phyloP scores from a whole-genome alignment of 2,888 invertebrate genomes.

The Euproctis similis region DNA sequence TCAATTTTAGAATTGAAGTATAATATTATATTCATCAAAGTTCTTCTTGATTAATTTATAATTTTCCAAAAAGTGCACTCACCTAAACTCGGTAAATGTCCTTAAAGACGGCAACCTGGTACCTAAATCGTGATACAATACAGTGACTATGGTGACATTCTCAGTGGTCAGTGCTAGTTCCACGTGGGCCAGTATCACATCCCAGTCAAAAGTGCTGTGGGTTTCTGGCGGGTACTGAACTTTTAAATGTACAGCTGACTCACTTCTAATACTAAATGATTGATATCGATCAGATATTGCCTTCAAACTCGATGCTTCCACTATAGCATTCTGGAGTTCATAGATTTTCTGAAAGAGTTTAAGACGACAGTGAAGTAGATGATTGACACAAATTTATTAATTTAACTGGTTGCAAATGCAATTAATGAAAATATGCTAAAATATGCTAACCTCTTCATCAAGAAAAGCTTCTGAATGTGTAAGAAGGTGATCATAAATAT shows the following conservation, averaged over 20 bases:
- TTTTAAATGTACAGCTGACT: slow-evolving; percentile 34
- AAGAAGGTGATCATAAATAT: slow-evolving; percentile 60
- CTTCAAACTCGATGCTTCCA: slow-evolving; percentile 51
- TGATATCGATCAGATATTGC: slow-evolving; percentile 36
- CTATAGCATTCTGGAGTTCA: slow-evolving; percentile 57
- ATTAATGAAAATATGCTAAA: too few species aligned
- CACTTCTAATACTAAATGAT: slow-evolving; percentile 49
- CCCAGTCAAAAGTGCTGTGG: background rate
- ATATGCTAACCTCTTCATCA: slow-evolving; percentile 79
- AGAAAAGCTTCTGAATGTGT: slow-evolving; percentile 79
- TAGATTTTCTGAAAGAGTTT: slow-evolving; percentile 52
- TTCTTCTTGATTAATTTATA: too few species aligned
- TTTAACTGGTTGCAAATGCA: background rate
- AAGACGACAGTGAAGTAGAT: background rate
- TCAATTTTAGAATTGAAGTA: too few species aligned
- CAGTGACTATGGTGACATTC: slow-evolving; percentile 56
- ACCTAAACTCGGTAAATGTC: slow-evolving; percentile 77
- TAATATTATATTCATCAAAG: too few species aligned
- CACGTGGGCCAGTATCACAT: background rate
- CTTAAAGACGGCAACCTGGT: slow-evolving; percentile 78
- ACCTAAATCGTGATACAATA: slow-evolving; percentile 79
- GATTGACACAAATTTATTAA: background rate
- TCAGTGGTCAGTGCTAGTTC: background rate
- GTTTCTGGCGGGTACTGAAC: background rate
- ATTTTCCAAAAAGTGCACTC: too few species aligned